A percentile compares a stretch with the other conserved stretches of the same genome.
These are phyloP conservation scores for Python bivittatus DNA, from an alignment of 2,113 vertebrate species.

Conservation along the genomic window DNA sequence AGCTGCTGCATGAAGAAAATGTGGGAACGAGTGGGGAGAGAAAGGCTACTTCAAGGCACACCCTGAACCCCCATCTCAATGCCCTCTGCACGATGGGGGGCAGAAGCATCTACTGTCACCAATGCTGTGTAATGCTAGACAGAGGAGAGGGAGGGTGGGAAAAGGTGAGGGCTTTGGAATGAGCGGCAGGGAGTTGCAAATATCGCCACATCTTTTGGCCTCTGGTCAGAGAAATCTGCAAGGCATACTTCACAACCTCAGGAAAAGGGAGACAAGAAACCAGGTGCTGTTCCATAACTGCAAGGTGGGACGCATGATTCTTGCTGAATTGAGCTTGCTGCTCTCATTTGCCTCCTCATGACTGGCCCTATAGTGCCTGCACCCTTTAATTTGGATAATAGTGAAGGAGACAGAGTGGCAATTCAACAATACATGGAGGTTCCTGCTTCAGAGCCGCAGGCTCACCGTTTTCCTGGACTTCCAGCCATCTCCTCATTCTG, in stretches of 20 bases:
- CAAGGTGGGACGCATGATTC: background rate
- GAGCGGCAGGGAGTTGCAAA: background rate
- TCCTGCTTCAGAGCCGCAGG: rapidly evolving
- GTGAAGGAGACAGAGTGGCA: background rate
- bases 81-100: background rate
- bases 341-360: background rate
- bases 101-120: too few relatives aligned
- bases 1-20: background rate
- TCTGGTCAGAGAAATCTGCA: background rate
- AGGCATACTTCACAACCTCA: background rate
- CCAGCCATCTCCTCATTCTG: conserved; percentile 66
- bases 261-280: background rate
- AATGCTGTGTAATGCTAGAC: background rate
- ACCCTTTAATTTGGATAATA: background rate
- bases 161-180: background rate
- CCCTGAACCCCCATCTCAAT: background rate
- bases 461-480: conserved; percentile 67
- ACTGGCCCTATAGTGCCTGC: background rate
- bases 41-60: background rate
- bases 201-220: background rate
- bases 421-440: background rate
- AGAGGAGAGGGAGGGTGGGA: background rate
- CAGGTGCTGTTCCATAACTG: background rate
- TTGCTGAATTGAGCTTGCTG: background rate
- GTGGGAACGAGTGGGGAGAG: background rate